Percentiles rank a stretch among this genome's conserved stretches.
phyloP scores from a whole-genome alignment of 2,113 vertebrate species.

The Pachycephala philippinensis region DNA sequence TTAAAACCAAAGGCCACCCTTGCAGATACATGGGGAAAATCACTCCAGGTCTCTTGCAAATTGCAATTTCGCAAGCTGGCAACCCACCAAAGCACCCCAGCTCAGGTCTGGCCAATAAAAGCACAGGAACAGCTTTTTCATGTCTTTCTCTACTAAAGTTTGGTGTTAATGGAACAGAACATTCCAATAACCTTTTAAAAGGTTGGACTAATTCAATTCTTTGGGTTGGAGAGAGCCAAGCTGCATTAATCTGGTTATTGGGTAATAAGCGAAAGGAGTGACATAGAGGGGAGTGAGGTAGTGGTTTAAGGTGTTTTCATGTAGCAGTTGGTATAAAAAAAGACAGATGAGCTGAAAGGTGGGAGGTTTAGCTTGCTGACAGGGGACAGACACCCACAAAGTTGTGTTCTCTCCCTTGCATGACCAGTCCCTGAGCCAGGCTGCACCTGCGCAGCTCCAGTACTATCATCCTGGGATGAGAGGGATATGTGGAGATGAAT shows the following conservation, averaged over 20 bases:
- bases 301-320: not conserved
- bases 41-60: not conserved
- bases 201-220: not conserved
- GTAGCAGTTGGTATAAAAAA: not conserved
- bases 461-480: not conserved
- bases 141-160: not conserved
- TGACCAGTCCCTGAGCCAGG: not conserved
- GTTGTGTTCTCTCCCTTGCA: not conserved
- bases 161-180: not conserved
- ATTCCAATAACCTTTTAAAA: not conserved
- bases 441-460: not conserved
- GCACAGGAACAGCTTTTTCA: not conserved
- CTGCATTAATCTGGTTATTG: not conserved
- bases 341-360: not conserved
- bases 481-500: conserved; percentile 3
- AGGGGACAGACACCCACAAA: not conserved
- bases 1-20: not conserved
- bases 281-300: fast-evolving
- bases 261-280: fast-evolving
- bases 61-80: not conserved
- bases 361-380: not conserved
- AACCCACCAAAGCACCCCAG: not conserved
- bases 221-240: not conserved
- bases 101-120: not conserved
- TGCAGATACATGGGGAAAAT: not conserved